Conservation (phyloP, 2,797 vertebrate genomes). For the Sebastes itinus region DNA sequence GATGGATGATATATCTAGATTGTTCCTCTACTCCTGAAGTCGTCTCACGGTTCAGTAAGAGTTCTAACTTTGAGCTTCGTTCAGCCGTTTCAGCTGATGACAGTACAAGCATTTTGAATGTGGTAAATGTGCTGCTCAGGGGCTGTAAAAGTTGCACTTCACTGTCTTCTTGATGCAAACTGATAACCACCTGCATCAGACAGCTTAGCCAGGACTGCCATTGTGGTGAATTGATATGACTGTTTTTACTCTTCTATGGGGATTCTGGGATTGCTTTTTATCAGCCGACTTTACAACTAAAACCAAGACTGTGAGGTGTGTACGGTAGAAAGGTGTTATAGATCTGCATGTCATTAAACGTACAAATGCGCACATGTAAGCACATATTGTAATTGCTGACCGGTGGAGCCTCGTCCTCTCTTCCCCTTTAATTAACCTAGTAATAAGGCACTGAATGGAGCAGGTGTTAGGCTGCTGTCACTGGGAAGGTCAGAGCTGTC, state of each 20-base stretch:
- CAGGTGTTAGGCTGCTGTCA: constrained; percentile 29
- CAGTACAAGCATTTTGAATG: background rate
- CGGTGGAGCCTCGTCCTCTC: background rate
- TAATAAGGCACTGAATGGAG: constrained; percentile 26
- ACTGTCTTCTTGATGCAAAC: background rate
- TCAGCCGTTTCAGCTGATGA: background rate
- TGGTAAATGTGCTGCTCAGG: background rate
- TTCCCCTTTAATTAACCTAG: constrained; percentile 29
- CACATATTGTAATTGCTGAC: background rate
- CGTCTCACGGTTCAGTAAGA: background rate
- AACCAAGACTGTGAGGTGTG: background rate
- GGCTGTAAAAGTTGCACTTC: background rate
- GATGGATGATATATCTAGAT: background rate
- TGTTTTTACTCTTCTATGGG: background rate
- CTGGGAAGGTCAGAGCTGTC: constrained; percentile 66
- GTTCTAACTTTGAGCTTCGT: background rate
- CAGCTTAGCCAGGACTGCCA: no score
- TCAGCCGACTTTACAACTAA: background rate
- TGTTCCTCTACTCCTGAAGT: background rate
- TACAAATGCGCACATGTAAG: background rate
- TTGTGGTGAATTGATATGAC: no score
- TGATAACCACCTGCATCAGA: background rate
- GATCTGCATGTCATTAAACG: constrained; percentile 6
- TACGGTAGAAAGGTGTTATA: background rate
- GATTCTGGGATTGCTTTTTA: background rate